These are phyloP conservation scores for Poeciliopsis turrubarensis DNA, from an alignment of 2,113 vertebrate species.

Conservation along the genomic window DNA sequence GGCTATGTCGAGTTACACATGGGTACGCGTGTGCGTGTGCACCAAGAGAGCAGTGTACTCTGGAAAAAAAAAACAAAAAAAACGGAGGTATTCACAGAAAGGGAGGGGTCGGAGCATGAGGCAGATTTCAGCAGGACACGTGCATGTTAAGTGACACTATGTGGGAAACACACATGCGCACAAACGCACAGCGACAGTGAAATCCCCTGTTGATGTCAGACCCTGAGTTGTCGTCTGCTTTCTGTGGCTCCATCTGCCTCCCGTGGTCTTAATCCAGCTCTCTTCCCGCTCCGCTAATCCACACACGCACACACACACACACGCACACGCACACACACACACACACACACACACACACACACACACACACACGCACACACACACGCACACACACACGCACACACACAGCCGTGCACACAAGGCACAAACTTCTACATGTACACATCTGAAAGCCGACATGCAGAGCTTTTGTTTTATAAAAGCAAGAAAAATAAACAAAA, in stretches of 20 bases:
- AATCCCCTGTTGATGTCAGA: constrained; percentile 63
- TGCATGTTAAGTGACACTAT: constrained; percentile 52
- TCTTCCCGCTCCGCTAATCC: constrained; percentile 17
- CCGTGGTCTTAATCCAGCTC: constrained; percentile 53
- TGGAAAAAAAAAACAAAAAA: constrained; percentile 1
- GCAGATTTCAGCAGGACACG: constrained; percentile 61
- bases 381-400: neutral
- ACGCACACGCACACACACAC: neutral
- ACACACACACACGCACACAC: neutral
- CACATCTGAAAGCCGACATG: neutral
- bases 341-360: neutral
- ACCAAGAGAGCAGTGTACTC: constrained; percentile 8
- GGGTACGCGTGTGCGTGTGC: neutral
- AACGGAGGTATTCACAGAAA: constrained; percentile 28
- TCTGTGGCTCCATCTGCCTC: constrained; percentile 62
- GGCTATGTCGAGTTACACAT: constrained; percentile 23
- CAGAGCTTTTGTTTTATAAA: neutral
- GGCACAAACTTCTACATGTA: neutral
- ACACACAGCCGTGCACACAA: neutral
- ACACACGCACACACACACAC: constrained; percentile 4
- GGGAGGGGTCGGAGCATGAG: constrained; percentile 67
- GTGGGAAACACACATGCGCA: constrained; percentile 42
- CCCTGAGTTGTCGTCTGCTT: constrained; percentile 63
- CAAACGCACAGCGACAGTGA: constrained; percentile 30
- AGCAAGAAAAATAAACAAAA: too few relatives aligned